A percentile compares a stretch with the other conserved stretches of the same genome.
phyloP scores from a whole-genome alignment of 2,113 vertebrate species.

The Zapus hudsonius region DNA sequence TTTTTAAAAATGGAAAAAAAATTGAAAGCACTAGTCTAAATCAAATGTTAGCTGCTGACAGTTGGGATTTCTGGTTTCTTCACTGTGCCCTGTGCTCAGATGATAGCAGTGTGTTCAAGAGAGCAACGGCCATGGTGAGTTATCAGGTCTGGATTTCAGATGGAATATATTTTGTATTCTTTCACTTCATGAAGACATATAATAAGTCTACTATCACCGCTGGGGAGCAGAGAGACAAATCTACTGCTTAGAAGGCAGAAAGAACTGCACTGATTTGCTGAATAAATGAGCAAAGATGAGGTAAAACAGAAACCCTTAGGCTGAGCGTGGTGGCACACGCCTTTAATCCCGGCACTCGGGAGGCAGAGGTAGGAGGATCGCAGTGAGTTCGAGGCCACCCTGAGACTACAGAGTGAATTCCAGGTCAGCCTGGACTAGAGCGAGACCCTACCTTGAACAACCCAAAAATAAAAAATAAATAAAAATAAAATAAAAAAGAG shows the following conservation, averaged over 20 bases:
- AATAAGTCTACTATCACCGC: background rate
- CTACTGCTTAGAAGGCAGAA: background rate
- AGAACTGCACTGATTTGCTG: background rate
- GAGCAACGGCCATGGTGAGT: background rate
- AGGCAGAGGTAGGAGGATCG: too few species aligned
- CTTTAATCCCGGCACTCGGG: too few species aligned
- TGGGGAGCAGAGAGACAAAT: conserved; percentile 34
- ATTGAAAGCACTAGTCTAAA: background rate
- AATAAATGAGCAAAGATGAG: background rate
- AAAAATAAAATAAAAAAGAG: too few species aligned
- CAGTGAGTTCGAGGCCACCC: too few species aligned
- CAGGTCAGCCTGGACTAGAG: too few species aligned
- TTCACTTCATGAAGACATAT: background rate
- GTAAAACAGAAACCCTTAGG: background rate
- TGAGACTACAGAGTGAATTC: too few species aligned
- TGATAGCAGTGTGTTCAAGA: background rate
- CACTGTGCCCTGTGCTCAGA: background rate
- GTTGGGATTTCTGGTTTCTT: background rate
- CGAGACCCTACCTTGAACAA: too few species aligned
- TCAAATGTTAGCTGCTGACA: background rate
- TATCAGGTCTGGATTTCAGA: background rate
- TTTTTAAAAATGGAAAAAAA: too few species aligned
- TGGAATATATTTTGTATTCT: background rate
- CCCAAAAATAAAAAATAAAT: too few species aligned
- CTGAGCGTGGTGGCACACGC: too few species aligned